Conservation (phyloP, 2,888 invertebrate genomes). For the Netelia virgata region DNA sequence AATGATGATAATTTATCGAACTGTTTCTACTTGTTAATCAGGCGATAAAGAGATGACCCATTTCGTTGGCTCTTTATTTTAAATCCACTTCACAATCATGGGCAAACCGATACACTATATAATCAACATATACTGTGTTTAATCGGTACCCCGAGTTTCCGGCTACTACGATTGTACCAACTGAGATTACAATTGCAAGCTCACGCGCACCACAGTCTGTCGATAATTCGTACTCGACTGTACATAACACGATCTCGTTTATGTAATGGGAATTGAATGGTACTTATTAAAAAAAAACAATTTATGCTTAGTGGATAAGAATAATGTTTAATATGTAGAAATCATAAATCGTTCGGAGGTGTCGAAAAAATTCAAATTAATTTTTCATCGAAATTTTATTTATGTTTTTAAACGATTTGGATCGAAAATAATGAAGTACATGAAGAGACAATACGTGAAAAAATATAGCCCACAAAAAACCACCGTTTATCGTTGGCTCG, state of each 20-base stretch:
- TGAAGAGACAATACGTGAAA: too few relatives aligned
- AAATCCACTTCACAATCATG: neutral
- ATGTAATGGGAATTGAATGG: slow-evolving; percentile 31
- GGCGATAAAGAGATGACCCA: neutral
- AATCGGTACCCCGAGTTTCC: slow-evolving; percentile 8
- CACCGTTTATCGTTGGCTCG: too few relatives aligned
- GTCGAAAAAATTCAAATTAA: too few relatives aligned
- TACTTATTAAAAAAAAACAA: neutral
- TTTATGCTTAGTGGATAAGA: neutral
- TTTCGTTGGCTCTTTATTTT: slow-evolving; percentile 6
- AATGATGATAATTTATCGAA: slow-evolving; percentile 40
- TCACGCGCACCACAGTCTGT: slow-evolving; percentile 3
- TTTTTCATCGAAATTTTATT: too few relatives aligned
- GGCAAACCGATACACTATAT: slow-evolving; percentile 8
- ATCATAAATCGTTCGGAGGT: neutral
- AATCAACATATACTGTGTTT: slow-evolving; percentile 37
- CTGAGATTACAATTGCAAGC: slow-evolving; percentile 24
- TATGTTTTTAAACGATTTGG: too few relatives aligned
- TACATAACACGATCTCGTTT: slow-evolving; percentile 16
- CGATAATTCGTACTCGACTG: slow-evolving; percentile 1
- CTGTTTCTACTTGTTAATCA: neutral
- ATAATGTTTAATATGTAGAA: neutral
- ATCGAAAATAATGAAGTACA: too few relatives aligned
- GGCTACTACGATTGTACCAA: slow-evolving; percentile 10
- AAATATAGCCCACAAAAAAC: too few relatives aligned